These are phyloP conservation scores for Priocnemis perturbator DNA, from an alignment of 2,888 invertebrate species.

Conservation along the genomic window DNA sequence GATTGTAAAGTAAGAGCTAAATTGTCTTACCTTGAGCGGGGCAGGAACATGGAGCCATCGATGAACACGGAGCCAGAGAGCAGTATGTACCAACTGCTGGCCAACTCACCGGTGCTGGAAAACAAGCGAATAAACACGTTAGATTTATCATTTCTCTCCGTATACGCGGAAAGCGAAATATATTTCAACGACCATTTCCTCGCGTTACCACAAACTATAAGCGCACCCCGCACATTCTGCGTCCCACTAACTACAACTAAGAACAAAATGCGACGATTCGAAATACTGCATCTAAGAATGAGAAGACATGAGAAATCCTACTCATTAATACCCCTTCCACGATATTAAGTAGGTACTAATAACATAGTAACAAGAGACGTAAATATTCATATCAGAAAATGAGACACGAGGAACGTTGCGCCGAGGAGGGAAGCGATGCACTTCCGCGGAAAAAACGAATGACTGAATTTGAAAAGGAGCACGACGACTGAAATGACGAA, in stretches of 20 bases:
- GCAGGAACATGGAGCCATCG: constrained; percentile 89
- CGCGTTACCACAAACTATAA: background rate
- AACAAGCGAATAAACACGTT: constrained; percentile 5
- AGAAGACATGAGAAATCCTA: no score
- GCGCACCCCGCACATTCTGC: background rate
- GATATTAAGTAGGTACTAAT: no score
- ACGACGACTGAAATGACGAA: background rate
- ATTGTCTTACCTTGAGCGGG: constrained; percentile 82
- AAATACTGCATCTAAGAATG: no score
- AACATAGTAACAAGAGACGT: no score
- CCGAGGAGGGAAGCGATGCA: no score
- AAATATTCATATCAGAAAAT: no score
- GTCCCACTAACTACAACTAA: background rate
- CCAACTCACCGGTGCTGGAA: constrained; percentile 86
- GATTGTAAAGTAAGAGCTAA: background rate
- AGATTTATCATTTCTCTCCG: background rate
- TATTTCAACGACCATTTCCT: no score
- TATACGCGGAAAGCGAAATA: background rate
- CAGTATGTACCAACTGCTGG: constrained; percentile 89
- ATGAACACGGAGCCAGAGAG: constrained; percentile 90
- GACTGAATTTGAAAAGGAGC: no score
- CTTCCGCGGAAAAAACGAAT: no score
- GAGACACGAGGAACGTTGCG: no score
- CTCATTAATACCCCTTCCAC: no score
- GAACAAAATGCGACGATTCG: no score